These are phyloP conservation scores for Ceratoteleas bidentatus DNA, from an alignment of 1,140 invertebrate species.

Conservation along the genomic window DNA sequence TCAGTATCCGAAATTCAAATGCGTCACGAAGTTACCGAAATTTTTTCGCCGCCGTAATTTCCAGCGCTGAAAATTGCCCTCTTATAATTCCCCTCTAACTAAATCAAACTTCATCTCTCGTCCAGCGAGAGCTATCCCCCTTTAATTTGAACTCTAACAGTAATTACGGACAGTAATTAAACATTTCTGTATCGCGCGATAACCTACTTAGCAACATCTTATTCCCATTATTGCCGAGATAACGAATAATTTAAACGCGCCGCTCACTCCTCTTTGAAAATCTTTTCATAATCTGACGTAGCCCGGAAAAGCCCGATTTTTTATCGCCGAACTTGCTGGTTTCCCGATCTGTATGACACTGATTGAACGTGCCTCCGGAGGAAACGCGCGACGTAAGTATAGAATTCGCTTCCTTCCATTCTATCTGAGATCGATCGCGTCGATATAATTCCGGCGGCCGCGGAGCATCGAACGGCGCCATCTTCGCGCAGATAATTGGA, in stretches of 20 bases:
- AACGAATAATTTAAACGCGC: slow-evolving; percentile 29
- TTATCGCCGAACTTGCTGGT: slow-evolving; percentile 2
- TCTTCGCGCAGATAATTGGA: slow-evolving; percentile 69
- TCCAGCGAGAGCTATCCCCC: slow-evolving; percentile 5
- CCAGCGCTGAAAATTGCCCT: slow-evolving; percentile 7
- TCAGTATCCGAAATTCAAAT: not conserved
- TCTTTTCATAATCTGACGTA: slow-evolving; percentile 26
- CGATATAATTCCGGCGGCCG: slow-evolving; percentile 35
- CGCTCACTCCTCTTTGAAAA: slow-evolving; percentile 9
- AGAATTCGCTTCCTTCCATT: slow-evolving; percentile 21
- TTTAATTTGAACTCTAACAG: slow-evolving; percentile 32
- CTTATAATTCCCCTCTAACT: slow-evolving; percentile 16
- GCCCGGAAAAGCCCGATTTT: slow-evolving; percentile 8
- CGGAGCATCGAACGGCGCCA: slow-evolving; percentile 57
- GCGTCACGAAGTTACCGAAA: slow-evolving; percentile 1
- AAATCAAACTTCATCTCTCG: slow-evolving; percentile 26
- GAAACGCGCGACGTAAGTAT: not conserved
- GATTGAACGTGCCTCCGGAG: slow-evolving; percentile 6
- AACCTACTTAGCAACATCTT: slow-evolving; percentile 40
- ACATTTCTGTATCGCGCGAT: slow-evolving; percentile 42
- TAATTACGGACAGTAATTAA: slow-evolving; percentile 29
- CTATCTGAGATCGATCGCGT: slow-evolving; percentile 46
- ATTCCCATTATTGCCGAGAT: slow-evolving; percentile 14
- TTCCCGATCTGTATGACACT: slow-evolving; percentile 1
- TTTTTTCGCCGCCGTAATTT: slow-evolving; percentile 8